phyloP scores from a whole-genome alignment of 1,140 invertebrate genomes.

The Temnothorax curvispinosus region DNA sequence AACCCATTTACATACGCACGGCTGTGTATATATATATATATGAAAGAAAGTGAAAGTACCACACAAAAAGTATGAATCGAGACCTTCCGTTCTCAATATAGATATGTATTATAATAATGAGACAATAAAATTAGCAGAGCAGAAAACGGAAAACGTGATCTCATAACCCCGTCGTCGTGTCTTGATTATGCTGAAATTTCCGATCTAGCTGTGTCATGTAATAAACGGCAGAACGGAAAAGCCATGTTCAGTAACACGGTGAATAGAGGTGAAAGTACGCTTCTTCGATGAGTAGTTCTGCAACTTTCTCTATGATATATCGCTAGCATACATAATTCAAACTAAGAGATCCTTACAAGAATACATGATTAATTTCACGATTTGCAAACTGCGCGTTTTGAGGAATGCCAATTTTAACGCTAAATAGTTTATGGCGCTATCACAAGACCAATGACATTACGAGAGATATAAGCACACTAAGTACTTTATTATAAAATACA shows the following conservation, averaged over 20 bases:
- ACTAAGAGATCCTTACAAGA: slow-evolving; percentile 14
- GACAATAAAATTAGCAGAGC: slow-evolving; percentile 51
- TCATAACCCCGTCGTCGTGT: slow-evolving; percentile 12
- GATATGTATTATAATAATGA: slow-evolving; percentile 50
- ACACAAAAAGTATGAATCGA: slow-evolving; percentile 30
- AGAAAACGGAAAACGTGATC: slow-evolving; percentile 15
- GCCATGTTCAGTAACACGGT: slow-evolving; percentile 31
- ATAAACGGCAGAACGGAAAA: slow-evolving; percentile 59
- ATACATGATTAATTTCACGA: slow-evolving; percentile 34
- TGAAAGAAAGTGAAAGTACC: slow-evolving; percentile 54
- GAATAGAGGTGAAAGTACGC: slow-evolving; percentile 73
- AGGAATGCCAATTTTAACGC: not conserved
- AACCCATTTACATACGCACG: not conserved
- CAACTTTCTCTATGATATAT: slow-evolving; percentile 72
- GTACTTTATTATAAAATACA: not conserved
- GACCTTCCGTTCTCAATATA: slow-evolving; percentile 20
- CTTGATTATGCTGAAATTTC: slow-evolving; percentile 31
- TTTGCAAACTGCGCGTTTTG: not conserved
- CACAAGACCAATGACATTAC: not conserved
- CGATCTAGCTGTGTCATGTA: not conserved
- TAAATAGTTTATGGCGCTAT: not conserved
- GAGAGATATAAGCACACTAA: not conserved
- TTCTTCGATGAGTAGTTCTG: slow-evolving; percentile 63
- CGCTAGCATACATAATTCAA: slow-evolving; percentile 69
- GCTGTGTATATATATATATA: not conserved